Evolutionary conservation across 2,797 vertebrate species (phyloP).

Genomic region (Spea hammondii): DNA sequence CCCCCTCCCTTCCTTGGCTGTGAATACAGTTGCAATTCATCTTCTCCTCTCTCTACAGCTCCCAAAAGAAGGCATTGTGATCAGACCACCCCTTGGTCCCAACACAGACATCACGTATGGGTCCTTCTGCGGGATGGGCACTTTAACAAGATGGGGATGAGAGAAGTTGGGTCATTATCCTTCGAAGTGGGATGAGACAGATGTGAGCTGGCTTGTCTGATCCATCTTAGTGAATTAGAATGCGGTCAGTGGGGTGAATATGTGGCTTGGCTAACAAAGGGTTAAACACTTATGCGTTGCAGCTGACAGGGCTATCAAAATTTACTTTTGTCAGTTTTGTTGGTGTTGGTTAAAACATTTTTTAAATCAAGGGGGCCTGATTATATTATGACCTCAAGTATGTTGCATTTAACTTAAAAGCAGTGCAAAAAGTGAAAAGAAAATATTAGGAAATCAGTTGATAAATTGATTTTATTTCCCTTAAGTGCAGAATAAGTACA

Average conservation of each 20-base stretch:
- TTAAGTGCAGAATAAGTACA: too few species aligned
- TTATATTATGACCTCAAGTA: too few species aligned
- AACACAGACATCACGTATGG: constrained; percentile 12
- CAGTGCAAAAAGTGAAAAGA: too few species aligned
- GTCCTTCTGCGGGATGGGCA: neutral
- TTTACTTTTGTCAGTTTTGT: too few species aligned
- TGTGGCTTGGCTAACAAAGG: neutral
- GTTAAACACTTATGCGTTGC: neutral
- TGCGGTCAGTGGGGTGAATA: neutral
- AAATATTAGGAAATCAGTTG: too few species aligned
- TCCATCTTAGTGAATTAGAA: neutral
- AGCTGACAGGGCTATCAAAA: too few species aligned
- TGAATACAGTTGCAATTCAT: constrained; percentile 44
- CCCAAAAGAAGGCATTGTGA: constrained; percentile 40
- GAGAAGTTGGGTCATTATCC: neutral
- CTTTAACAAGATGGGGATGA: neutral
- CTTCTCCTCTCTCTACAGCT: constrained; percentile 24
- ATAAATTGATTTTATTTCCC: too few species aligned
- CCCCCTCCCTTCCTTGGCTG: constrained; percentile 37
- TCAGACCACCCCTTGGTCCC: constrained; percentile 36
- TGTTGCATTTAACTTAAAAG: too few species aligned
- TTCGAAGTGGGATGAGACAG: constrained; percentile 3
- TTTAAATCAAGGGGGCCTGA: too few species aligned
- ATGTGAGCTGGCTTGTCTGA: neutral
- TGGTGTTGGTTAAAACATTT: too few species aligned